These are phyloP conservation scores for Amiota communis DNA, from an alignment of 2,888 invertebrate genomes.

Conservation along the genomic window DNA sequence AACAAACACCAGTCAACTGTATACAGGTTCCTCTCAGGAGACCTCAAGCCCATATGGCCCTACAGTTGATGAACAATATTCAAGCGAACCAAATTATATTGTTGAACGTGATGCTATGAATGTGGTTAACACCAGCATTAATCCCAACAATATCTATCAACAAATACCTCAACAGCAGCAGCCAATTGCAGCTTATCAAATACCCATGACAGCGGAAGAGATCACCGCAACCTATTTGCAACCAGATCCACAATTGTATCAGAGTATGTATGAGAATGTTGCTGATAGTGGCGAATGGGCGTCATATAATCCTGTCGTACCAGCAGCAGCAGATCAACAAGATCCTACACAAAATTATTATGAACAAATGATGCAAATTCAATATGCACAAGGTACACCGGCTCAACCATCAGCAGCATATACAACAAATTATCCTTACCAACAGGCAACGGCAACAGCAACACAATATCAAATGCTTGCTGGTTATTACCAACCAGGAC, in stretches of 20 bases:
- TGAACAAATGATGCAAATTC: conserved; percentile 70
- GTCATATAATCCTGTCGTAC: conserved; percentile 40
- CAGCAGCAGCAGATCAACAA: conserved; percentile 38
- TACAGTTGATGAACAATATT: conserved; percentile 23
- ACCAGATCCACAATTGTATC: conserved; percentile 66
- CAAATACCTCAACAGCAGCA: conserved; percentile 5
- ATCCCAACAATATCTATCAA: neutral
- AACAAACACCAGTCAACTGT: neutral
- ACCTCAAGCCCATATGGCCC: neutral
- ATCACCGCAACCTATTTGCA: conserved; percentile 68
- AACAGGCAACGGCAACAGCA: conserved; percentile 55
- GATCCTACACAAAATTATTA: conserved; percentile 61
- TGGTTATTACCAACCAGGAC: conserved; percentile 62
- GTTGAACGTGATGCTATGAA: conserved; percentile 16
- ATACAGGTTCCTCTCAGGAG: conserved; percentile 2
- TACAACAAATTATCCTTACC: conserved; percentile 58
- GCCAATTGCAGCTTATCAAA: conserved; percentile 43
- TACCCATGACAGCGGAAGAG: conserved; percentile 67
- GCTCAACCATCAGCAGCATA: conserved; percentile 42
- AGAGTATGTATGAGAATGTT: conserved; percentile 67
- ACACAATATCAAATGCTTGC: conserved; percentile 65
- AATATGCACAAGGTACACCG: conserved; percentile 57
- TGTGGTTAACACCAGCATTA: neutral
- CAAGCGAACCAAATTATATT: conserved; percentile 32
- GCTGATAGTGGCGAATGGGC: conserved; percentile 66